phyloP scores from a whole-genome alignment of 1,140 invertebrate genomes.

The Ganaspis sp. region DNA sequence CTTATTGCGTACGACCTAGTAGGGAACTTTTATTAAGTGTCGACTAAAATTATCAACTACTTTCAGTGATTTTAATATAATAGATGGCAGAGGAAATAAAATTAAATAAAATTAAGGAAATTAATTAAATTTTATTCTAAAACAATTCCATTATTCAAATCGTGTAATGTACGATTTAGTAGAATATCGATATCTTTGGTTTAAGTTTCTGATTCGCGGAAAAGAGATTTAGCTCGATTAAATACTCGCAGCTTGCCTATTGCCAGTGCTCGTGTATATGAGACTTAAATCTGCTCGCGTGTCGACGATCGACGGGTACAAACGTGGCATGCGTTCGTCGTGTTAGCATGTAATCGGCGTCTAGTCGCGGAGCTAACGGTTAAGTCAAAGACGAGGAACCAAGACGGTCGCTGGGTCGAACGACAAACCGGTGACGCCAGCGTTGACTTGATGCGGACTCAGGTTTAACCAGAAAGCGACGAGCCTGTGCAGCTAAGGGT shows the following conservation, averaged over 20 bases:
- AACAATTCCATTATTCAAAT: too few relatives aligned
- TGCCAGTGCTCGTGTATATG: constrained; percentile 33
- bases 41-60: too few relatives aligned
- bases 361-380: constrained; percentile 25
- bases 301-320: constrained; percentile 45
- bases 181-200: not conserved
- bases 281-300: constrained; percentile 53
- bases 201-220: constrained; percentile 34
- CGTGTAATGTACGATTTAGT: too few relatives aligned
- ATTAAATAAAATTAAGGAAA: too few relatives aligned
- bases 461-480: constrained; percentile 36
- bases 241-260: constrained; percentile 34
- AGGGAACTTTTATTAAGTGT: too few relatives aligned
- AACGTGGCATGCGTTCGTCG: constrained; percentile 45
- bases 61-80: too few relatives aligned
- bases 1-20: too few relatives aligned
- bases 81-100: too few relatives aligned
- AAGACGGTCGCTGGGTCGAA: constrained; percentile 36
- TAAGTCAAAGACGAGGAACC: not conserved
- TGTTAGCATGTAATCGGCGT: constrained; percentile 56
- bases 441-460: constrained; percentile 33
- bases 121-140: too few relatives aligned
- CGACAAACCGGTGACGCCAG: constrained; percentile 32
- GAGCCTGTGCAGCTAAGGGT: constrained; percentile 34
- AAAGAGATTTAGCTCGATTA: constrained; percentile 50